Evolutionary conservation across 1,140 invertebrate genomes (phyloP).

Genomic region (Frieseomelitta varia): DNA sequence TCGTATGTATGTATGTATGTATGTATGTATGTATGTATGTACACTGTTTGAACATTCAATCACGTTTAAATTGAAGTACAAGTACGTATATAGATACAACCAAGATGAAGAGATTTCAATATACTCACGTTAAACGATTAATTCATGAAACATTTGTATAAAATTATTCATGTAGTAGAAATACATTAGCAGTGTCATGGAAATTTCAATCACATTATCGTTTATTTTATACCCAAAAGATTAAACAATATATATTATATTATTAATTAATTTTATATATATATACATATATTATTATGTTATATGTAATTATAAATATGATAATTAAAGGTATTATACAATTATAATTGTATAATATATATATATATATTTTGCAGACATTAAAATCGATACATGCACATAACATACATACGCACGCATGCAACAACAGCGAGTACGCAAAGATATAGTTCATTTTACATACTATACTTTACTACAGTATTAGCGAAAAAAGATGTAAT

Average conservation of each 20-base stretch:
- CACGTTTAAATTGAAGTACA: neutral
- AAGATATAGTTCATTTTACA: neutral
- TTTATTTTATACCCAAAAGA: constrained; percentile 10
- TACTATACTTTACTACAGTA: neutral
- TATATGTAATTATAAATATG: no score
- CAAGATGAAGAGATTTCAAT: no score
- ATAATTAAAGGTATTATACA: no score
- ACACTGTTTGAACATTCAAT: neutral
- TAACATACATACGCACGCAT: no score
- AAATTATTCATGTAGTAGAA: constrained; percentile 22
- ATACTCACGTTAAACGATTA: neutral
- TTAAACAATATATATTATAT: no score
- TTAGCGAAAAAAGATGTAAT: neutral
- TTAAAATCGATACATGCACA: neutral
- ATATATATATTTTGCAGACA: no score
- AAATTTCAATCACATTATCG: neutral
- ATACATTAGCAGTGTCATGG: constrained; percentile 13
- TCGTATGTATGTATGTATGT: neutral
- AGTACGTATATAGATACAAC: neutral
- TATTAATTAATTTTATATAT: no score
- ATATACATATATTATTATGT: no score
- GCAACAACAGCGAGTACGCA: neutral
- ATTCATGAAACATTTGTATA: constrained; percentile 1
- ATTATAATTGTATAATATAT: neutral
- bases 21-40: neutral